Percentiles rank a stretch among this genome's conserved stretches.
Conservation (phyloP, 2,113 vertebrate genomes). For the Morone chrysops region DNA sequence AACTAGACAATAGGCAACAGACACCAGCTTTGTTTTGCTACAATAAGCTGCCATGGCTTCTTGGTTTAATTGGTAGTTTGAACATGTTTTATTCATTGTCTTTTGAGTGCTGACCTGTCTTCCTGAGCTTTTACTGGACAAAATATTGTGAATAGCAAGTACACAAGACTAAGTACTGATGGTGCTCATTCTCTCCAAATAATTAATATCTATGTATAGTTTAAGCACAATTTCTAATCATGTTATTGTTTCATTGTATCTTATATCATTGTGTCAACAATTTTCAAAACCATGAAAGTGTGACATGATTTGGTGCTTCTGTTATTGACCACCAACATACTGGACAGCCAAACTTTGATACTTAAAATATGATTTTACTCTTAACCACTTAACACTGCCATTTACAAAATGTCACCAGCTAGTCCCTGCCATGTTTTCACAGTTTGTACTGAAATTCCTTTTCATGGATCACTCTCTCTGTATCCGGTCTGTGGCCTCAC, state of each 20-base stretch:
- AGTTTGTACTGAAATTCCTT: conserved; percentile 16
- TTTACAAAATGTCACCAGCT: conserved; percentile 9
- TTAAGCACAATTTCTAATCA: neutral
- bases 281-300: neutral
- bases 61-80: conserved; percentile 22
- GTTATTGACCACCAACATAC: neutral
- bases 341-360: neutral
- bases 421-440: neutral
- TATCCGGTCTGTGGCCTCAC: conserved; percentile 35
- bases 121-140: neutral
- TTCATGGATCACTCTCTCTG: conserved; percentile 45
- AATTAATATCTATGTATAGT: neutral
- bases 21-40: neutral
- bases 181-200: neutral
- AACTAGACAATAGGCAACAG: neutral
- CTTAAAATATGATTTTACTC: neutral
- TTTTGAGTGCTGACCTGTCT: neutral
- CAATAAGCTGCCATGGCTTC: neutral
- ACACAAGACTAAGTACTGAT: neutral
- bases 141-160: neutral
- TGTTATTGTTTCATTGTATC: neutral
- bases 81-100: neutral
- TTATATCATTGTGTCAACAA: neutral
- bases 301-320: neutral
- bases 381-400: neutral